Evolutionary conservation across 2,113 vertebrate genomes (phyloP).

Genomic region (Andinoacara biseriatus): DNA sequence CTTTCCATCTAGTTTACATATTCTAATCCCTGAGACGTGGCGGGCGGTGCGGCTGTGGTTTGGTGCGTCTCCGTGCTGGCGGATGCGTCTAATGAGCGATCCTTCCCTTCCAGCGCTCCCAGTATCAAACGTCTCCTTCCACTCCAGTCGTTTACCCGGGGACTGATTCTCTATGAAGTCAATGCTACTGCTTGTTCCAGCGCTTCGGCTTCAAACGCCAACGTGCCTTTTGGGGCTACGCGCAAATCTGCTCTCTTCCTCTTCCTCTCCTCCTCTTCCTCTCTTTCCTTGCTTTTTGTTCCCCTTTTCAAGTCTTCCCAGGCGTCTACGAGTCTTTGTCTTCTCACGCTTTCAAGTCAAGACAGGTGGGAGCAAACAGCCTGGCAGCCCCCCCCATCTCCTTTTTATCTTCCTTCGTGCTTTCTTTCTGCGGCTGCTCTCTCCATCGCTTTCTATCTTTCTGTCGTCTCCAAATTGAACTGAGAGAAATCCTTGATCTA

Average conservation of each 20-base stretch:
- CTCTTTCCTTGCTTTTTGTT: constrained; percentile 56
- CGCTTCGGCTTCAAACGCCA: constrained; percentile 71
- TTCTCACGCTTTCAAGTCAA: constrained; percentile 70
- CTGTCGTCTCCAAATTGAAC: constrained; percentile 62
- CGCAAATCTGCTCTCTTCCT: constrained; percentile 69
- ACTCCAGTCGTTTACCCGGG: constrained; percentile 73
- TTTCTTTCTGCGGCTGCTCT: constrained; percentile 46
- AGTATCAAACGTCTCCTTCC: constrained; percentile 76
- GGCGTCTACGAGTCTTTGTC: constrained; percentile 68
- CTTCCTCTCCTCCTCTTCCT: constrained; percentile 67
- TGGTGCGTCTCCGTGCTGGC: constrained; percentile 41
- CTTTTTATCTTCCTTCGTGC: constrained; percentile 64
- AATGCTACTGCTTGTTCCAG: constrained; percentile 69
- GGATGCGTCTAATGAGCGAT: constrained; percentile 72
- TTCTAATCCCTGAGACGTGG: constrained; percentile 61
- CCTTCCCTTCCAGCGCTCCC: constrained; percentile 70
- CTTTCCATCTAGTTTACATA: constrained; percentile 61
- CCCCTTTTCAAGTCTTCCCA: constrained; percentile 74
- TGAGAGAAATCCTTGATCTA: constrained; percentile 67
- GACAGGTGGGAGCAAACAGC: constrained; percentile 78
- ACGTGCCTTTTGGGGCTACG: constrained; percentile 73
- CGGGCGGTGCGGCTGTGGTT: constrained; percentile 30
- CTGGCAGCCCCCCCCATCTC: constrained; percentile 69
- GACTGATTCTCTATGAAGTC: constrained; percentile 75
- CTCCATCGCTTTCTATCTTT: constrained; percentile 35